Evolutionary conservation across 1,140 invertebrate genomes (phyloP), one percentile per base, ranked within the genome.

Genomic region (Drosophila tani): DNA sequence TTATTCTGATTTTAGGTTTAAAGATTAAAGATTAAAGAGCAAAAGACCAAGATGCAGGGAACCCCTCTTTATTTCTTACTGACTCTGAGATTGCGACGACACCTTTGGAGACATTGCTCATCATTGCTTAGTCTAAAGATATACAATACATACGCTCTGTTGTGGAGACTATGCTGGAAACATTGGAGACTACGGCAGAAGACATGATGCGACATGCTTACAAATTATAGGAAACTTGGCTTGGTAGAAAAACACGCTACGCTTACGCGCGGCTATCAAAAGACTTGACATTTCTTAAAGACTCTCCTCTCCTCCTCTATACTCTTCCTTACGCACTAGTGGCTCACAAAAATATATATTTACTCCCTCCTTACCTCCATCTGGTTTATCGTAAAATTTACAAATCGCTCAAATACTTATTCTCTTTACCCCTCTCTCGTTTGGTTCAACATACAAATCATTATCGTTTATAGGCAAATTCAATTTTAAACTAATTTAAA

Each of bases 401-500:
- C 69, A 73, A 71, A 71, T 71, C 53, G 19, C 38, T 73, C 43
- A 45, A 60, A 73, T 60, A 60, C 53, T 32, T 57, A 43, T 43
- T 24, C 27, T 32, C 24, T 58, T 40, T 40, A 38, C 21, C 45
- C 19, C 14, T 11, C 14, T 11, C n/a, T 19, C 45, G 29, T 66
- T 21, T 67, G 8, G 32, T 35, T 12, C 12, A 35, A 35, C 32
- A 67, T 60, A 70, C 40, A 70, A 68, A 70, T 67, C 35, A 32
- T 53, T 66, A 40, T 51, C 43, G 9, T 47, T 43, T 75, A 32
- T 57, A 65, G 57, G 65, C 53, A 57, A 17, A 17, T 70, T 71
- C 66, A 79, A 78, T 78, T 69, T 77, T 78, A 78, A 78, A 78
- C 75, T 78, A 78, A 78, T 78, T 85, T 85, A 86, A 85, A 86